phyloP scores from a whole-genome alignment of 2,888 invertebrate species.

The Papilio demoleus region DNA sequence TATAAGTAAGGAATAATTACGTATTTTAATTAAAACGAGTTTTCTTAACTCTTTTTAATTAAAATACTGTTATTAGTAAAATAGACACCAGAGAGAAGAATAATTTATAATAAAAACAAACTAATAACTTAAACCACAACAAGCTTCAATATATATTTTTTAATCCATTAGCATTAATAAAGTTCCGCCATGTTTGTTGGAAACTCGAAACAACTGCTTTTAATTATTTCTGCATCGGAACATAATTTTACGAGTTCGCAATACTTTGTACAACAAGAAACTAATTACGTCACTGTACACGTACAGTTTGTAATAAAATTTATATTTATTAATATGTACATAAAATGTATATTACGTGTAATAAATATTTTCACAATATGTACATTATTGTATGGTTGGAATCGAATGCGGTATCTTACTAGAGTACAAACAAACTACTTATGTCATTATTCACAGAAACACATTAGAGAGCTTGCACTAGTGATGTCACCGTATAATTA shows the following conservation, averaged over 20 bases:
- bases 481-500: slow-evolving; percentile 8
- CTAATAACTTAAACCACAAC: too few relatives aligned
- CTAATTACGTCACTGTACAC: slow-evolving; percentile 3
- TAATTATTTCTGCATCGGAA: slow-evolving; percentile 46
- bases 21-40: too few relatives aligned
- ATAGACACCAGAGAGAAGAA: too few relatives aligned
- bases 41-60: too few relatives aligned
- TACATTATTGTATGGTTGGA: too few relatives aligned
- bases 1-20: too few relatives aligned
- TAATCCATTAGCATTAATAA: neutral
- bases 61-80: too few relatives aligned
- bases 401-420: too few relatives aligned
- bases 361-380: too few relatives aligned
- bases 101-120: too few relatives aligned
- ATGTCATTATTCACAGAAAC: slow-evolving; percentile 30
- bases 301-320: neutral
- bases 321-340: neutral
- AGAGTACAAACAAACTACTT: slow-evolving; percentile 20
- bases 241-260: slow-evolving; percentile 27
- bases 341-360: too few relatives aligned
- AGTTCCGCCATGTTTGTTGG: neutral
- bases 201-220: slow-evolving; percentile 48
- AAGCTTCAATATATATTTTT: neutral
- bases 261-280: slow-evolving; percentile 10
- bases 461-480: slow-evolving; percentile 6